Percentiles rank a stretch among this genome's conserved stretches.
These are phyloP conservation scores for Temnothorax rugatulus DNA, from an alignment of 2,888 invertebrate species.

Conservation along the genomic window DNA sequence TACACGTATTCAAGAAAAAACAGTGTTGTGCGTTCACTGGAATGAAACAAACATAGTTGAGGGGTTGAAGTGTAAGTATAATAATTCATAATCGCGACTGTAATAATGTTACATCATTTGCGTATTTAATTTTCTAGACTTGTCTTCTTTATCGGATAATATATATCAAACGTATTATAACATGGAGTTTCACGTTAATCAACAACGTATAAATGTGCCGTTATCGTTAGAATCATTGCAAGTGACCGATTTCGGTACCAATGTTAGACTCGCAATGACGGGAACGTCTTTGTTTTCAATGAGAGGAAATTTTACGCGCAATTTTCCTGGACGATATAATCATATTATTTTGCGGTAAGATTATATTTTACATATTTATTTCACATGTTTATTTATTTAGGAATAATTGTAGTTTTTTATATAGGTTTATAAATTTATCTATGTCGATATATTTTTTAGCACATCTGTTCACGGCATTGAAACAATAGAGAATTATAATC, in stretches of 20 bases:
- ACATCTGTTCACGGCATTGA: slow-evolving; percentile 87
- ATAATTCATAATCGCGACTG: slow-evolving; percentile 8
- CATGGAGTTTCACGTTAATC: slow-evolving; percentile 86
- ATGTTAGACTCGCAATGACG: slow-evolving; percentile 88
- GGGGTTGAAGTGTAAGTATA: slow-evolving; percentile 89
- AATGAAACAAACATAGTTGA: slow-evolving; percentile 90
- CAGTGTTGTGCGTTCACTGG: slow-evolving; percentile 90
- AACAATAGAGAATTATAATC: slow-evolving; percentile 88
- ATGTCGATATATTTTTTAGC: slow-evolving; percentile 78
- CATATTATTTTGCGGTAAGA: slow-evolving; percentile 89
- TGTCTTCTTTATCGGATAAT: slow-evolving; percentile 79
- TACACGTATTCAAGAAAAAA: slow-evolving; percentile 90
- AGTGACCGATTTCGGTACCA: slow-evolving; percentile 89
- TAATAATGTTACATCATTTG: slow-evolving; percentile 5
- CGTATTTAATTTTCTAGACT: slow-evolving; percentile 69
- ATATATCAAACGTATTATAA: slow-evolving; percentile 81
- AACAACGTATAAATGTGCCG: slow-evolving; percentile 88
- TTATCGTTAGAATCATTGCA: slow-evolving; percentile 87
- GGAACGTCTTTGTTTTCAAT: slow-evolving; percentile 89
- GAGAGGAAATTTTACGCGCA: slow-evolving; percentile 90
- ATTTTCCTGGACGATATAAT: slow-evolving; percentile 87
- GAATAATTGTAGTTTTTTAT: background rate
- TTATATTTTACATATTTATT: slow-evolving; percentile 86
- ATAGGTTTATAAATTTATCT: background rate
- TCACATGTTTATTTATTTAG: slow-evolving; percentile 3